Percentiles rank a stretch among this genome's conserved stretches.
phyloP scores from a whole-genome alignment of 2,797 vertebrate genomes.

The Todus mexicanus region DNA sequence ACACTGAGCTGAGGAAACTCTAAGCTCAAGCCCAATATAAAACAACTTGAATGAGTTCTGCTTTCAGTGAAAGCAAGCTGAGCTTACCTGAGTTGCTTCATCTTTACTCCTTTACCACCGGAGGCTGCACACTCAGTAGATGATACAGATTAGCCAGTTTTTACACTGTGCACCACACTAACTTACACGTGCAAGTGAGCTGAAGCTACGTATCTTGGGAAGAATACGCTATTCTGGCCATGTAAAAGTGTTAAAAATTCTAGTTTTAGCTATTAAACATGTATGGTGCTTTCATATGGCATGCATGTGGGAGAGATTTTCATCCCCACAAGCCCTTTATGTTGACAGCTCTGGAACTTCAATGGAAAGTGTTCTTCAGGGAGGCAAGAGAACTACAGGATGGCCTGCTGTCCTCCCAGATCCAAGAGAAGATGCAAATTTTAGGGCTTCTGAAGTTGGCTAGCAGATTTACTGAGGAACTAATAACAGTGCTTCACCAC shows the following conservation, averaged over 20 bases:
- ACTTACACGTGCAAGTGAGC: not conserved
- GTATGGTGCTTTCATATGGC: not conserved
- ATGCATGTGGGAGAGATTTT: not conserved
- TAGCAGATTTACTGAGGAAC: not conserved
- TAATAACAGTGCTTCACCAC: not conserved
- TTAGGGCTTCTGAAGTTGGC: not conserved
- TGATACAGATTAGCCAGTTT: not conserved
- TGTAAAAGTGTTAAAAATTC: not conserved
- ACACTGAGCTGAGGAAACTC: not conserved
- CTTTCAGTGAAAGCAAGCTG: not conserved
- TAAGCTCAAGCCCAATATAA: not conserved
- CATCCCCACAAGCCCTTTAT: not conserved
- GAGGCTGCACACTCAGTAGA: not conserved
- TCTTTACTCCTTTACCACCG: not conserved
- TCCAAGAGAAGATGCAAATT: not conserved
- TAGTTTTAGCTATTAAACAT: not conserved
- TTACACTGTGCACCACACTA: not conserved
- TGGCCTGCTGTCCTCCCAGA: not conserved
- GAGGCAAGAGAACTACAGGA: not conserved
- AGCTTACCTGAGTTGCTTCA: not conserved
- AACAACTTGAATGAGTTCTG: not conserved
- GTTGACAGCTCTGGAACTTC: not conserved
- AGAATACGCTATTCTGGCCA: not conserved
- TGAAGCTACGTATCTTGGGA: not conserved
- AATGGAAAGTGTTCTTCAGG: not conserved